Conservation (phyloP, 2,888 invertebrate species). For the Amblyteles armatorius region DNA sequence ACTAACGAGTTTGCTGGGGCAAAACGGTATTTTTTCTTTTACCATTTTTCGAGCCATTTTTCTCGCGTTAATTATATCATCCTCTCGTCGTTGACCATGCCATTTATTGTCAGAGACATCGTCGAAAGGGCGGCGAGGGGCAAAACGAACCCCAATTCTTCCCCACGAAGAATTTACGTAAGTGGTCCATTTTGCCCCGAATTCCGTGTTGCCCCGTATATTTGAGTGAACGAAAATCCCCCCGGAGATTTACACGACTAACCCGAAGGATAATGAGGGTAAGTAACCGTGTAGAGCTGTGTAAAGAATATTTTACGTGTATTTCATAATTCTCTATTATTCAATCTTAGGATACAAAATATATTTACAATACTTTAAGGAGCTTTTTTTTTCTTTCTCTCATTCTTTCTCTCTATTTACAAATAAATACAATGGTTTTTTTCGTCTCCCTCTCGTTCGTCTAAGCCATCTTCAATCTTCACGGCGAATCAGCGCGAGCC, state of each 20-base stretch:
- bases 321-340: conserved; percentile 35
- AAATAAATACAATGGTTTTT: conserved; percentile 82
- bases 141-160: no score
- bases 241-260: neutral
- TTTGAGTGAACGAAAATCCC: neutral
- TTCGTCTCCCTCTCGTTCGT: conserved; percentile 35
- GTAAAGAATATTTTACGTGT: conserved; percentile 7
- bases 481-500: conserved; percentile 65
- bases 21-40: no score
- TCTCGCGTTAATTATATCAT: no score
- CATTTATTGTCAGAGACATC: no score
- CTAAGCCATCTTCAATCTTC: conserved; percentile 42
- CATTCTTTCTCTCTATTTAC: conserved; percentile 73
- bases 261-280: neutral
- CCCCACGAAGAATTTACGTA: no score
- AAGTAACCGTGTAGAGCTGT: neutral
- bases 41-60: no score
- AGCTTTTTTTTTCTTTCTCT: conserved; percentile 21
- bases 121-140: no score
- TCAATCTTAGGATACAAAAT: conserved; percentile 42
- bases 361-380: conserved; percentile 42
- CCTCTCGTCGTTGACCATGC: no score
- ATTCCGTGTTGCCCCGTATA: neutral
- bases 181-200: neutral
- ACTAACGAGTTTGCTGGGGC: no score